Evolutionary conservation across 2,888 invertebrate genomes (phyloP).

Genomic region (Ommatoiulus sabulosus): DNA sequence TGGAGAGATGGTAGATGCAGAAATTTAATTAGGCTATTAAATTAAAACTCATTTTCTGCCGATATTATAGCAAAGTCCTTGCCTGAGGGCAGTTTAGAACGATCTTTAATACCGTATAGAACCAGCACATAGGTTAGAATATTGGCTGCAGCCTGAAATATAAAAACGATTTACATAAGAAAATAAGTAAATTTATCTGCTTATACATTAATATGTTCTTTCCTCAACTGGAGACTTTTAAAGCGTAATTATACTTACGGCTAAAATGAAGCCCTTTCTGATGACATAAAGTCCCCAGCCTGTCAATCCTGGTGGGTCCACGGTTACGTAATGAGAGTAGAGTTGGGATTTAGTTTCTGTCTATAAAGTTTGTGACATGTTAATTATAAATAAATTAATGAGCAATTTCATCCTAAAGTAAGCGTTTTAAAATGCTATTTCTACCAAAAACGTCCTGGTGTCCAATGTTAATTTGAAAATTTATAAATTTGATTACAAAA

Average conservation of each 20-base stretch:
- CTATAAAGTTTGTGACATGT: neutral
- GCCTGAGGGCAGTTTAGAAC: neutral
- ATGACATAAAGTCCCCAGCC: conserved; percentile 54
- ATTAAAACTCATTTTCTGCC: neutral
- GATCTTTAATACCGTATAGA: conserved; percentile 25
- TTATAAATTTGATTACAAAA: too few species aligned
- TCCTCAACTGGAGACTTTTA: neutral
- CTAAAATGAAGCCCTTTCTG: conserved; percentile 35
- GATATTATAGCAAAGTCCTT: neutral
- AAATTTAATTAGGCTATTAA: neutral
- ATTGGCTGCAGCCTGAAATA: conserved; percentile 49
- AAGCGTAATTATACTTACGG: neutral
- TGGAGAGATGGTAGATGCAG: neutral
- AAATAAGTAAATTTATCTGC: neutral
- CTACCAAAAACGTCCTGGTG: too few species aligned
- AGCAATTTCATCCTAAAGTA: neutral
- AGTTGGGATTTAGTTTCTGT: conserved; percentile 43
- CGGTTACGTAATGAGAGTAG: neutral
- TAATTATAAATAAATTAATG: neutral
- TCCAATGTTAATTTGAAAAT: too few species aligned
- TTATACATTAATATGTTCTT: neutral
- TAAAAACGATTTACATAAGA: neutral
- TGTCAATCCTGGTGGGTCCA: conserved; percentile 50
- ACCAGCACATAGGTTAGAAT: conserved; percentile 51
- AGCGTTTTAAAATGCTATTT: too few species aligned